These are phyloP conservation scores for Malurus alboscapulatus DNA, from an alignment of 2,113 vertebrate genomes.

Conservation along the genomic window DNA sequence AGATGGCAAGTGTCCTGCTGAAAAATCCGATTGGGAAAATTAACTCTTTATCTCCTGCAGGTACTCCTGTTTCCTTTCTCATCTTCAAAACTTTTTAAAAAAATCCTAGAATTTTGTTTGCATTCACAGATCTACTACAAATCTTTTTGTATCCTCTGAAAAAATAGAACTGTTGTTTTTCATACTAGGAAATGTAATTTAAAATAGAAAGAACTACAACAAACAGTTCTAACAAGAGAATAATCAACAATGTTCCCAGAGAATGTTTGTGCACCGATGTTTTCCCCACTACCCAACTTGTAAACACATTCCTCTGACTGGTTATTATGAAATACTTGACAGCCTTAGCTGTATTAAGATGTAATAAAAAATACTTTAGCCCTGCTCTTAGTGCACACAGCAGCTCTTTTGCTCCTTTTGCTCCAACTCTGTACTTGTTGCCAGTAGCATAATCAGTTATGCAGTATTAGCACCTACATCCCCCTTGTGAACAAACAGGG, in stretches of 20 bases:
- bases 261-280: neutral
- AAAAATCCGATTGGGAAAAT: neutral
- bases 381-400: neutral
- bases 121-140: neutral
- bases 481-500: neutral
- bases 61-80: neutral
- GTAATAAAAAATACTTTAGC: neutral
- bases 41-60: neutral
- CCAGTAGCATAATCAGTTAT: neutral
- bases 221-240: neutral
- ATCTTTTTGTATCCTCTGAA: neutral
- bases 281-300: neutral
- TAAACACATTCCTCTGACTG: constrained; percentile 15
- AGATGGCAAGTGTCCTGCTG: neutral
- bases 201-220: neutral
- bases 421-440: neutral
- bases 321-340: constrained; percentile 10
- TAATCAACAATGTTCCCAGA: neutral
- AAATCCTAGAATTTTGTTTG: neutral
- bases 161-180: neutral
- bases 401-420: neutral
- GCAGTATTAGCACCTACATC: neutral
- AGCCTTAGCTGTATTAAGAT: neutral
- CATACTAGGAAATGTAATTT: neutral
- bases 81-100: neutral